phyloP scores from a whole-genome alignment of 2,797 vertebrate genomes.

The Gallirallus australis region DNA sequence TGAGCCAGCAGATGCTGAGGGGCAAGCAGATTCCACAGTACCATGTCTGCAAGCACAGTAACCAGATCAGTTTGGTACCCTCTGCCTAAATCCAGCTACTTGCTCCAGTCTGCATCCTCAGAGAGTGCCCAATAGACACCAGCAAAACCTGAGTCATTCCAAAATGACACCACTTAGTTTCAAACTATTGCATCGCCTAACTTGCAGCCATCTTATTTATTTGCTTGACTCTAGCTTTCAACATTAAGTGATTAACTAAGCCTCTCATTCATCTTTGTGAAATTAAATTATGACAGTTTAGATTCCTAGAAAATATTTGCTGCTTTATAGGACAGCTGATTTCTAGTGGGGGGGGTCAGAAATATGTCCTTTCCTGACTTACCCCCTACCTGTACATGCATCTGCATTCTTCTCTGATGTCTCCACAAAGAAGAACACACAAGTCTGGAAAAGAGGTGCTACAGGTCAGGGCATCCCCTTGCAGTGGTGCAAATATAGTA shows the following conservation, averaged over 20 bases:
- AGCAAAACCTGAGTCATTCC: neutral
- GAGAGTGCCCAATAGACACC: neutral
- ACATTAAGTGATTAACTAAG: neutral
- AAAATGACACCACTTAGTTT: neutral
- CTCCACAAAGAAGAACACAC: neutral
- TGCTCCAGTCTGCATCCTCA: neutral
- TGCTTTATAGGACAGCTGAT: neutral
- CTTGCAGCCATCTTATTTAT: neutral
- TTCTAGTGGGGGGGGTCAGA: neutral
- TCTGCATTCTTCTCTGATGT: neutral
- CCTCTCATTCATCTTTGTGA: neutral
- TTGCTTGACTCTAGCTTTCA: neutral
- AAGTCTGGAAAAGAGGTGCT: neutral
- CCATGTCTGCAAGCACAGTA: neutral
- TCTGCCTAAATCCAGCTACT: neutral
- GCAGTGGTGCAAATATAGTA: neutral
- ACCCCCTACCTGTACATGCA: neutral
- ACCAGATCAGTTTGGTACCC: neutral
- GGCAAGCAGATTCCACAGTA: fast-evolving
- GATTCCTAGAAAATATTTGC: neutral
- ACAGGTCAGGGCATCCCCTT: neutral
- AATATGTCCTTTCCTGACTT: neutral
- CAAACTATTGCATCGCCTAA: neutral
- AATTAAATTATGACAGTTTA: neutral
- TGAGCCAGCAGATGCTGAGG: neutral